Conservation (phyloP, 2,797 vertebrate genomes). For the Cyprinella venusta region DNA sequence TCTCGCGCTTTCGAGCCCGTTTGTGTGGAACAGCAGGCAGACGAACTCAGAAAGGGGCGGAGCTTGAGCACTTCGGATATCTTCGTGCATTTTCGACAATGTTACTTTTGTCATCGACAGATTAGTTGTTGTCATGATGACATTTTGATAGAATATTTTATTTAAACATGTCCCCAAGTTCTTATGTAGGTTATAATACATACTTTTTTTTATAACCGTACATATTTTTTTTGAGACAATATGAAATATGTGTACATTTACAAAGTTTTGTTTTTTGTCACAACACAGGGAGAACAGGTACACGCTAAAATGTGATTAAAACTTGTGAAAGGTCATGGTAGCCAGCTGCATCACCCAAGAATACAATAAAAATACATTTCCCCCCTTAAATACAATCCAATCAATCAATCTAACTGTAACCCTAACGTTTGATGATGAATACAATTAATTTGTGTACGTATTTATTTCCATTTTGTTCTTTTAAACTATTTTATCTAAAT, state of each 20-base stretch:
- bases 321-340: background rate
- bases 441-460: background rate
- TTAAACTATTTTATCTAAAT: background rate
- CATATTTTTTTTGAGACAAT: background rate
- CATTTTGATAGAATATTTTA: no score
- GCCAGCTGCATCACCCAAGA: background rate
- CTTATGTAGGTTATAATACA: background rate
- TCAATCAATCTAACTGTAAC: no score
- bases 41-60: conserved; percentile 47
- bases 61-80: conserved; percentile 25
- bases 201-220: background rate
- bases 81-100: conserved; percentile 39
- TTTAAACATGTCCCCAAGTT: background rate
- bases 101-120: background rate
- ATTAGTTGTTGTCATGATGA: background rate
- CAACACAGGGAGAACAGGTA: background rate
- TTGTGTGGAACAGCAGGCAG: conserved; percentile 13
- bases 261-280: background rate
- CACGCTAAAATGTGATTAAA: background rate
- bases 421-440: background rate
- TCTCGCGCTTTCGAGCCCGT: conserved; percentile 22
- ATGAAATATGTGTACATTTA: background rate
- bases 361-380: background rate
- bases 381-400: background rate
- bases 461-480: no score